Evolutionary conservation across 2,113 vertebrate genomes (phyloP).

Genomic region (Elgaria multicarinata): DNA sequence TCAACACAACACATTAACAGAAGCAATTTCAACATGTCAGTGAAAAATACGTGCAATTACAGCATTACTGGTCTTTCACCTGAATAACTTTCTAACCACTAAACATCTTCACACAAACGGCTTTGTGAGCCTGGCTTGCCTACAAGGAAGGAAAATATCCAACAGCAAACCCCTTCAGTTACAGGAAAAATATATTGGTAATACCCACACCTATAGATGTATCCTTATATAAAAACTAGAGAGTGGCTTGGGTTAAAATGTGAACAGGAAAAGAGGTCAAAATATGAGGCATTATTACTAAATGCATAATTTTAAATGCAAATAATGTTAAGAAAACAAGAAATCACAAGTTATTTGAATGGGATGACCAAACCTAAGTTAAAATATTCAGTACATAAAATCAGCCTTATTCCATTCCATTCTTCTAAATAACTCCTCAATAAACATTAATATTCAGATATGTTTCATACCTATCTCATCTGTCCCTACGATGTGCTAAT

Average conservation of each 20-base stretch:
- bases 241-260: not conserved
- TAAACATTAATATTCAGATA: constrained; percentile 49
- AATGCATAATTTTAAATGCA: not conserved
- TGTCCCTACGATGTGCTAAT: constrained; percentile 64
- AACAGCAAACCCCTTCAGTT: not conserved
- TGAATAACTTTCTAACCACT: not conserved
- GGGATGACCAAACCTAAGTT: not conserved
- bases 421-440: constrained; percentile 59
- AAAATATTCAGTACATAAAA: constrained; percentile 48
- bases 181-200: not conserved
- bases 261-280: not conserved
- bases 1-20: not conserved
- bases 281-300: not conserved
- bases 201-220: not conserved
- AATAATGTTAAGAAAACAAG: not conserved
- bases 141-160: not conserved
- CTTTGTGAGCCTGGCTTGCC: not conserved
- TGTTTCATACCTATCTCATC: constrained; percentile 66
- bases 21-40: not conserved
- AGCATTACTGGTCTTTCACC: not conserved
- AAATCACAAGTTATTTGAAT: not conserved
- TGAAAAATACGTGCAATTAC: not conserved
- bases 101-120: not conserved
- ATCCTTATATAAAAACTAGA: not conserved
- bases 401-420: constrained; percentile 50